phyloP scores from a whole-genome alignment of 2,888 invertebrate genomes.

The Reticulitermes lucifugus region DNA sequence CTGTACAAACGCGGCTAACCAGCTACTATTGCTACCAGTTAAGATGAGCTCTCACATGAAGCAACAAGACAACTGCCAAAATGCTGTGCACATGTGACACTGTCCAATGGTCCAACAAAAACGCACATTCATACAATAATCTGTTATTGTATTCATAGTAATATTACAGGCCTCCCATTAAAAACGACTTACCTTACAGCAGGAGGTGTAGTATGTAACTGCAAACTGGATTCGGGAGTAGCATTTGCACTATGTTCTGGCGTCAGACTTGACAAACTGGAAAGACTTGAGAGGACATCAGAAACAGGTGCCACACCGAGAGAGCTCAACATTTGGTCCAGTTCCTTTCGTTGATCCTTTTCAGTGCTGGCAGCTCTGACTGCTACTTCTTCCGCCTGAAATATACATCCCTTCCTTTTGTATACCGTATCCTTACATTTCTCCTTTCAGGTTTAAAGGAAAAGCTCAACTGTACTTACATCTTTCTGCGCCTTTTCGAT shows the following conservation, averaged over 20 bases:
- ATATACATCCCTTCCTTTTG: neutral
- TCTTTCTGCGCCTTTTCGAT: slow-evolving; percentile 90
- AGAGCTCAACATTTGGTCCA: slow-evolving; percentile 89
- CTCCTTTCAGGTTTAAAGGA: neutral
- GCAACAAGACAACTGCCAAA: no score
- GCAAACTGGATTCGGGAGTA: slow-evolving; percentile 81
- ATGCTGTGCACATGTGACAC: no score
- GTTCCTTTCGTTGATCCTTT: slow-evolving; percentile 71
- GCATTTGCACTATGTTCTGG: slow-evolving; percentile 67
- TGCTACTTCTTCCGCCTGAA: slow-evolving; percentile 66
- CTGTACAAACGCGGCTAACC: no score
- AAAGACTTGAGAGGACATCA: slow-evolving; percentile 85
- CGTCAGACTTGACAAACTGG: slow-evolving; percentile 83
- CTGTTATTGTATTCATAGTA: no score
- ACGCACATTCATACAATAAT: no score
- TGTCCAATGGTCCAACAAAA: no score
- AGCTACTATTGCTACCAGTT: no score
- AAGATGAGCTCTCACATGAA: no score
- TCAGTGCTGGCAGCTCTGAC: slow-evolving; percentile 62
- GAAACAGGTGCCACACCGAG: slow-evolving; percentile 90
- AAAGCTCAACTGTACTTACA: slow-evolving; percentile 68
- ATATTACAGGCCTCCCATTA: no score
- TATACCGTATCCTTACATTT: neutral
- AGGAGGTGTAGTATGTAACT: slow-evolving; percentile 72
- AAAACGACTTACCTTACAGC: slow-evolving; percentile 60